phyloP scores from a whole-genome alignment of 2,113 vertebrate species.

The Fukomys damarensis region DNA sequence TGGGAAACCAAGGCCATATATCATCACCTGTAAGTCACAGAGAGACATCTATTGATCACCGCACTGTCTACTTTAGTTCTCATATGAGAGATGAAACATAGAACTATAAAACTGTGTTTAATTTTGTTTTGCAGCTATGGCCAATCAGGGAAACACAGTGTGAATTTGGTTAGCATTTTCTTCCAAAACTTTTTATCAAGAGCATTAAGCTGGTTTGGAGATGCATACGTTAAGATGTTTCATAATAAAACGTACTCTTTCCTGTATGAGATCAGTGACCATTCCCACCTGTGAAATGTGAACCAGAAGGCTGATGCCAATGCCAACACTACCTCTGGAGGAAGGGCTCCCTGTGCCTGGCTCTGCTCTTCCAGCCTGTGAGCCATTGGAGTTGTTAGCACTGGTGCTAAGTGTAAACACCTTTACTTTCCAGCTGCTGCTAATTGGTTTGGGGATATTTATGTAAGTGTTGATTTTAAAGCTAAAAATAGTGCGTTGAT shows the following conservation, averaged over 20 bases:
- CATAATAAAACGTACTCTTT: neutral
- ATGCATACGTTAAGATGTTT: neutral
- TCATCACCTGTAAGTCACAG: neutral
- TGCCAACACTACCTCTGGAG: neutral
- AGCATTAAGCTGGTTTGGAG: neutral
- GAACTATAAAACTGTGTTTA: slow-evolving; percentile 30
- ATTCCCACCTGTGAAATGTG: neutral
- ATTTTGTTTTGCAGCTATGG: neutral
- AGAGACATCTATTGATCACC: neutral
- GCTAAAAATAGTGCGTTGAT: slow-evolving; percentile 84
- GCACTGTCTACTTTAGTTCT: neutral
- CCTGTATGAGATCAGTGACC: neutral
- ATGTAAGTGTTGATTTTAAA: slow-evolving; percentile 85
- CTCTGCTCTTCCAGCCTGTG: neutral
- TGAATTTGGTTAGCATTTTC: neutral
- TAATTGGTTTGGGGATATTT: slow-evolving; percentile 91
- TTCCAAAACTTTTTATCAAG: neutral
- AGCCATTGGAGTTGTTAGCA: slow-evolving; percentile 70
- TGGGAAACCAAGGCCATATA: neutral
- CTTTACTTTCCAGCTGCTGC: slow-evolving; percentile 79
- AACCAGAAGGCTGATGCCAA: neutral
- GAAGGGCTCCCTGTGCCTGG: accelerated
- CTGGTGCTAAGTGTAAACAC: slow-evolving; percentile 82
- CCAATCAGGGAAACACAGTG: neutral
- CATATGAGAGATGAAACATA: slow-evolving; percentile 2